Percentiles rank a stretch among this genome's conserved stretches.
Conservation (phyloP, 2,797 vertebrate genomes). For the Lerista edwardsae region DNA sequence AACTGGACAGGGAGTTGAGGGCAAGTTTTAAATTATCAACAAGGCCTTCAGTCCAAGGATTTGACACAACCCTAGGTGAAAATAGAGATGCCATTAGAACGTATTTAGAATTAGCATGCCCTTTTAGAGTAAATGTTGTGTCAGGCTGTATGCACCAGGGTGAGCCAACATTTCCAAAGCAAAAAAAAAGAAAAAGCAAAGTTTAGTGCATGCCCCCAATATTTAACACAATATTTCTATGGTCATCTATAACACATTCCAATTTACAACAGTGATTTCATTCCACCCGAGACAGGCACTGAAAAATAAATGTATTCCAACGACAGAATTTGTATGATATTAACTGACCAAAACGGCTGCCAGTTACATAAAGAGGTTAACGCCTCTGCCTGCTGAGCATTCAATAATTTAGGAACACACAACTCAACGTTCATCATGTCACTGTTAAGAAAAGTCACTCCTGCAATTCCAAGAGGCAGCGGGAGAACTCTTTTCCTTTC, state of each 20-base stretch:
- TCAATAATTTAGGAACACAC: constrained; percentile 14
- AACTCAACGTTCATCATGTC: background rate
- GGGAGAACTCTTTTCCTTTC: too few species aligned
- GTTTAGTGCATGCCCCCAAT: background rate
- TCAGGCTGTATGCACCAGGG: background rate
- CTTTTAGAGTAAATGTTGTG: background rate
- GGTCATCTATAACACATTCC: background rate
- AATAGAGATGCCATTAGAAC: constrained; percentile 19
- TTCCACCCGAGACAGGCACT: background rate
- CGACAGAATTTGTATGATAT: constrained; percentile 9
- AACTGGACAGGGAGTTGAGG: constrained; percentile 39
- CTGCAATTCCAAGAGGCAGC: too few species aligned
- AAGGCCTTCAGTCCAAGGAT: constrained; percentile 21
- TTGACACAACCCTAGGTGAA: constrained; percentile 37
- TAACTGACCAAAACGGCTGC: background rate
- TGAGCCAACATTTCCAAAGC: background rate
- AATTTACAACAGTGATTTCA: constrained; percentile 7
- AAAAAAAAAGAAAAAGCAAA: background rate
- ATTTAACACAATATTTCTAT: background rate
- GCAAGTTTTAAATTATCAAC: constrained; percentile 28
- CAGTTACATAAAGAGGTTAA: background rate
- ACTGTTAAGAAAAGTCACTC: background rate
- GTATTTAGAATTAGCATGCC: background rate
- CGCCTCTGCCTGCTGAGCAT: background rate
- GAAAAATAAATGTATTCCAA: constrained; percentile 19